Base-by-base conservation (phyloP, 2,113 vertebrate genomes). In the Pomatostomus ruficeps region DNA sequence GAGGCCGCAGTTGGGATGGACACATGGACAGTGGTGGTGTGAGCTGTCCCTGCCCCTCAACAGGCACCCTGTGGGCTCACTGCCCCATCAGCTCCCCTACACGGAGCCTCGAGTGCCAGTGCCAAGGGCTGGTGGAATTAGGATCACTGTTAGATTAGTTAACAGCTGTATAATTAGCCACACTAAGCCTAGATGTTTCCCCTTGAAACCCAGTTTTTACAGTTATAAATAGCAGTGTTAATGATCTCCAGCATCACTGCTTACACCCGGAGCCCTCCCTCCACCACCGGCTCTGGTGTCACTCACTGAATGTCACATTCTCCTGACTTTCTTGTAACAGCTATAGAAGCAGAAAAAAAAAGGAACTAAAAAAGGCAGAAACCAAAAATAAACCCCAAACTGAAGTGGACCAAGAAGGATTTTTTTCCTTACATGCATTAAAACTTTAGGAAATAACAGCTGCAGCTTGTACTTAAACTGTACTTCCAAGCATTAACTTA, bases 151-250 rank as follows among this genome's bases (percentile, higher is more conserved):
- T 91, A 92, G 89, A 96, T 91, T 91, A 95, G 91, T 57, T 87
- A 94, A 93, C 91, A 93, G 88, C 96, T 95, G 85, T 95, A 89
- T 89, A 89, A 96, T 89, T 85, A 75, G 70, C 91, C 79, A 90
- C 2, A 25, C 79, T 88, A 89, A 89, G 78, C 84, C 75, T 89
- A 36, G 66, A 91, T 94, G 91, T 81, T 93, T 93, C 71, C 85
- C 84, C 93, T 89, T 92, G 86, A 95, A 94, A 95, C 33, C 51
- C 61, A 67, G 58, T 88, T 88, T 95, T 93, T 95, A 74, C 43
- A 66, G 74, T 92, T 96, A 95, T 85, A 93, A 71, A 87, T 94
- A 96, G 88, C 85, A 78, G 85, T 72, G 95, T 88, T 91, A 97
- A 96, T 93, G 94, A 95, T 91, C 95, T 80, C 89, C 88, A 95